Conservation (phyloP, 2,113 vertebrate species). For the Melanostigma gelatinosum region DNA sequence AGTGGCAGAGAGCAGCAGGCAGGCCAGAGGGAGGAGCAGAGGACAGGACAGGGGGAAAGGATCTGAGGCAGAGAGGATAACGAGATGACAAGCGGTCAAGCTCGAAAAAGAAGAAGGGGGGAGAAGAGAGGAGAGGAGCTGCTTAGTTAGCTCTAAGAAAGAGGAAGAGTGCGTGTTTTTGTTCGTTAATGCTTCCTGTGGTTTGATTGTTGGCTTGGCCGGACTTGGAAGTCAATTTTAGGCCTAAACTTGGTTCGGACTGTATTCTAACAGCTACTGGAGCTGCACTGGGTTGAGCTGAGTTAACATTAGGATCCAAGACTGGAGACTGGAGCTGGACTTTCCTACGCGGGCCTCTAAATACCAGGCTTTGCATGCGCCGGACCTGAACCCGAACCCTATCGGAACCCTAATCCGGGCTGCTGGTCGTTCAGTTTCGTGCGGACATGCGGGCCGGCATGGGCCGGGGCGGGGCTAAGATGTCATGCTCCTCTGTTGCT, state of each 20-base stretch:
- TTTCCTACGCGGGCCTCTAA: background rate
- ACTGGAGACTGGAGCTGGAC: slow-evolving; percentile 39
- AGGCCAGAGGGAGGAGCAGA: slow-evolving; percentile 61
- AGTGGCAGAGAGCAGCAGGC: slow-evolving; percentile 73
- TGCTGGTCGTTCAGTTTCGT: slow-evolving; percentile 1
- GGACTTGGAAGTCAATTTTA: slow-evolving; percentile 43
- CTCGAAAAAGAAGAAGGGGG: slow-evolving; percentile 47
- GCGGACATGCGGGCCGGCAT: slow-evolving; percentile 66
- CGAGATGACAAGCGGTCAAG: slow-evolving; percentile 43
- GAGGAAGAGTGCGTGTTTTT: slow-evolving; percentile 23
- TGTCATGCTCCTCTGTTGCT: slow-evolving; percentile 91
- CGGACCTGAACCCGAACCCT: slow-evolving; percentile 4
- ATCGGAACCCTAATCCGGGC: slow-evolving; percentile 9
- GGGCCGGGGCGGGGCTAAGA: slow-evolving; percentile 79
- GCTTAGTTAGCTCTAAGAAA: slow-evolving; percentile 33
- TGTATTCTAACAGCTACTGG: slow-evolving; percentile 14
- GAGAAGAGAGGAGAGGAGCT: slow-evolving; percentile 43
- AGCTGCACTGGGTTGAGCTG: slow-evolving; percentile 24
- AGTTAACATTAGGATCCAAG: slow-evolving; percentile 9
- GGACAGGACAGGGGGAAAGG: slow-evolving; percentile 56
- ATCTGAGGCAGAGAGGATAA: slow-evolving; percentile 56
- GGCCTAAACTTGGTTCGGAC: slow-evolving; percentile 50
- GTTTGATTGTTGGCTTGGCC: slow-evolving; percentile 18
- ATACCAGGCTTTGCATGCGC: background rate
- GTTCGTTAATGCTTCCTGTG: background rate